Percentiles rank a stretch among this genome's conserved stretches.
These are phyloP conservation scores for Pecten maximus DNA, from an alignment of 2,888 invertebrate species.

Conservation along the genomic window DNA sequence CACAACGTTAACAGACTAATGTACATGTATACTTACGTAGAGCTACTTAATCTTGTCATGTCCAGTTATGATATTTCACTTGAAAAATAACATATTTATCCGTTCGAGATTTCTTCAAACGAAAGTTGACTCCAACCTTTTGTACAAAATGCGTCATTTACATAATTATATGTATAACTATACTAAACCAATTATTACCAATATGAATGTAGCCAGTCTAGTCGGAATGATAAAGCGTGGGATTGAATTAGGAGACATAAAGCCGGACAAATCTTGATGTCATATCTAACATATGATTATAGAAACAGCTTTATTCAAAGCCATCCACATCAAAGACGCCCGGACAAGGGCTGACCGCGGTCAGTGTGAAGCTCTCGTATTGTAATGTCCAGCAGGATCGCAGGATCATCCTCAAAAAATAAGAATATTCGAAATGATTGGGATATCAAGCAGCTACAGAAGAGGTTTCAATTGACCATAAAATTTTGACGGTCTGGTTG, in stretches of 20 bases:
- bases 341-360: conserved; percentile 12
- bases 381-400: not conserved
- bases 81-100: too few relatives aligned
- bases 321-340: not conserved
- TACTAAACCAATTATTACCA: too few relatives aligned
- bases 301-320: not conserved
- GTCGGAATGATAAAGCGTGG: not conserved
- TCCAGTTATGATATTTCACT: too few relatives aligned
- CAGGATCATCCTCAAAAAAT: not conserved
- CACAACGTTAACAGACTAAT: too few relatives aligned
- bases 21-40: too few relatives aligned
- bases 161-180: too few relatives aligned
- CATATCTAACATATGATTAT: not conserved
- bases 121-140: too few relatives aligned
- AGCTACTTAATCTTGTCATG: too few relatives aligned
- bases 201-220: not conserved
- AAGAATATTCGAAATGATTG: conserved; percentile 11
- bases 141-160: too few relatives aligned
- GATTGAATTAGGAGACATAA: not conserved
- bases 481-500: conserved; percentile 20
- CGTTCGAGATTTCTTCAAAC: too few relatives aligned
- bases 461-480: conserved; percentile 31
- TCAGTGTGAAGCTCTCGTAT: not conserved
- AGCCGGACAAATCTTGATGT: too few relatives aligned
- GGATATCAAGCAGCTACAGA: not conserved